Conservation (phyloP, 2,113 vertebrate species). For the Ammospiza nelsoni region DNA sequence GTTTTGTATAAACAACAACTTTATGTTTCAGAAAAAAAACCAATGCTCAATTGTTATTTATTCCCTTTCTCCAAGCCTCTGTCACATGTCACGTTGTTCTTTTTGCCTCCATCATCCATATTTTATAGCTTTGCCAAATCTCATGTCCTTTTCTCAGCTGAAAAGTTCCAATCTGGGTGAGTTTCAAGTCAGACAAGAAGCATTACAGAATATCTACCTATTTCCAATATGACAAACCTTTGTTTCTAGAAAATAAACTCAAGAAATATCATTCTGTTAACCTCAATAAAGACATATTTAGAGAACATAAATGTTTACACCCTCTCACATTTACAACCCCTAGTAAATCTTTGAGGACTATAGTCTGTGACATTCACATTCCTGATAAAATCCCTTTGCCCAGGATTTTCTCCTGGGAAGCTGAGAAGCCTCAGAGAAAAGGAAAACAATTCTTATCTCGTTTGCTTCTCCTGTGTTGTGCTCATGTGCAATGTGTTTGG, state of each 20-base stretch:
- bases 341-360: background rate
- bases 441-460: too few relatives aligned
- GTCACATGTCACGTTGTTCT: rapidly evolving
- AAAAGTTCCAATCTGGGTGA: background rate
- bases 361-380: background rate
- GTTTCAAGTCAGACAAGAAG: background rate
- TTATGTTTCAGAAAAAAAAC: background rate
- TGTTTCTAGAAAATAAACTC: background rate
- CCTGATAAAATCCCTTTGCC: rapidly evolving
- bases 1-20: background rate
- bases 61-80: background rate
- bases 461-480: too few relatives aligned
- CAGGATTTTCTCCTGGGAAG: too few relatives aligned
- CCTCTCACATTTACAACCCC: background rate
- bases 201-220: background rate
- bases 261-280: background rate
- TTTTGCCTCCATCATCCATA: background rate
- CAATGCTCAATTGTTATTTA: background rate
- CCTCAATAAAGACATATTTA: background rate
- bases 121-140: background rate
- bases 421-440: too few relatives aligned
- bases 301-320: background rate
- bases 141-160: background rate
- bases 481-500: too few relatives aligned
- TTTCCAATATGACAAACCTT: background rate